These are phyloP conservation scores for Epinephelus fuscoguttatus DNA, from an alignment of 2,113 vertebrate genomes.

Conservation along the genomic window DNA sequence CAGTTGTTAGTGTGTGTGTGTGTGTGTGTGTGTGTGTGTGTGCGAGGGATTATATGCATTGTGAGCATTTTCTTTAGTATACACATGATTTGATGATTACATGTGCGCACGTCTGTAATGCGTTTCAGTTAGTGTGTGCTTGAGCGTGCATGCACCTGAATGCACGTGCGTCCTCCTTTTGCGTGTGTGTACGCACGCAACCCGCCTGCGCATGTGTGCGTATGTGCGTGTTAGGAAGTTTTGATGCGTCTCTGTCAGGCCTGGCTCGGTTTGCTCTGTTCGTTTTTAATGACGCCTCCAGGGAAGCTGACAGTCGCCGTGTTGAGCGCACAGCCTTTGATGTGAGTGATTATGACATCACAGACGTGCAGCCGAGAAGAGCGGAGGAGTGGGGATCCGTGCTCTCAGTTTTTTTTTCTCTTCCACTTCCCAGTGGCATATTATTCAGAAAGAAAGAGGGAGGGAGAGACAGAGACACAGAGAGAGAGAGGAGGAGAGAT, in stretches of 20 bases:
- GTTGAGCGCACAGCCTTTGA: constrained; percentile 85
- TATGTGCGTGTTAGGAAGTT: constrained; percentile 68
- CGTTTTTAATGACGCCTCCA: constrained; percentile 88
- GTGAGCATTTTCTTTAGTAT: constrained; percentile 31
- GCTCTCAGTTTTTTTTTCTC: constrained; percentile 55
- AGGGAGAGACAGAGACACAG: constrained; percentile 54
- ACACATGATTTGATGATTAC: constrained; percentile 33
- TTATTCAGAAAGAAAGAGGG: constrained; percentile 72
- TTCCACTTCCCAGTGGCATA: constrained; percentile 72
- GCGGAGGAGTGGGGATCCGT: constrained; percentile 79
- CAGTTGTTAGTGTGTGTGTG: constrained; percentile 26
- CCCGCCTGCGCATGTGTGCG: constrained; percentile 12
- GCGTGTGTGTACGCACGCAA: constrained; percentile 3
- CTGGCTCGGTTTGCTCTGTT: constrained; percentile 80
- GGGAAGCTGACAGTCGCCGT: constrained; percentile 87
- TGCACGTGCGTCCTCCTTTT: neutral
- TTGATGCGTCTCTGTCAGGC: constrained; percentile 84
- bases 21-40: neutral
- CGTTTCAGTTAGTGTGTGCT: neutral
- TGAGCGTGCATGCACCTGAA: neutral
- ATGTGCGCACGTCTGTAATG: constrained; percentile 5
- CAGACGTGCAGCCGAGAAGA: constrained; percentile 83
- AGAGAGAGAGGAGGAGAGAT: constrained; percentile 63
- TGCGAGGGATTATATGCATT: constrained; percentile 6
- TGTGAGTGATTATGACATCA: constrained; percentile 88